Percentiles rank a stretch among this genome's conserved stretches.
Conservation (phyloP, 2,888 invertebrate genomes). For the Melinopterus prodromus region DNA sequence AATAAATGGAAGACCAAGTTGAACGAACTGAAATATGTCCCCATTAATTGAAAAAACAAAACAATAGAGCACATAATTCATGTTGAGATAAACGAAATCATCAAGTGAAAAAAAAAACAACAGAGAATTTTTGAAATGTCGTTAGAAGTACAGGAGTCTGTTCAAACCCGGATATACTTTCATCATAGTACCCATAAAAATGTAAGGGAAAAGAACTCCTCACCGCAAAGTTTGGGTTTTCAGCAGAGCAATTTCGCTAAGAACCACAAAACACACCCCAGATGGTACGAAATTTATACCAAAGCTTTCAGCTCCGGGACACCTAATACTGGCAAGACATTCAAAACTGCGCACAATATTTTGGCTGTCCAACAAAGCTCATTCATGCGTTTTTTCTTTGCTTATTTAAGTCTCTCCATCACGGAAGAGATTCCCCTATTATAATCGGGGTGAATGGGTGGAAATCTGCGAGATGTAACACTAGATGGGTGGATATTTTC, state of each 20-base stretch:
- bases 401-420: not conserved
- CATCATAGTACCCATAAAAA: not conserved
- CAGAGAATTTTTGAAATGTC: not conserved
- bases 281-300: not conserved
- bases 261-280: not conserved
- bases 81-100: too few species aligned
- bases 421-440: not conserved
- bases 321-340: not conserved
- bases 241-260: not conserved
- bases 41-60: too few species aligned
- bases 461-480: not conserved
- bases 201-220: not conserved
- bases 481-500: conserved; percentile 4
- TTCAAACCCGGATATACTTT: not conserved
- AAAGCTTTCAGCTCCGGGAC: not conserved
- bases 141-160: not conserved
- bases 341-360: not conserved
- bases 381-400: not conserved
- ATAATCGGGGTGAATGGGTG: not conserved
- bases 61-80: too few species aligned
- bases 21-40: too few species aligned
- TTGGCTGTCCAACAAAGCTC: not conserved
- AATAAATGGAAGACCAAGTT: too few species aligned
- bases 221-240: not conserved
- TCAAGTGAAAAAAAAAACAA: too few species aligned